These are phyloP conservation scores for Aphelinus certus DNA, from an alignment of 1,140 invertebrate species.

Conservation along the genomic window DNA sequence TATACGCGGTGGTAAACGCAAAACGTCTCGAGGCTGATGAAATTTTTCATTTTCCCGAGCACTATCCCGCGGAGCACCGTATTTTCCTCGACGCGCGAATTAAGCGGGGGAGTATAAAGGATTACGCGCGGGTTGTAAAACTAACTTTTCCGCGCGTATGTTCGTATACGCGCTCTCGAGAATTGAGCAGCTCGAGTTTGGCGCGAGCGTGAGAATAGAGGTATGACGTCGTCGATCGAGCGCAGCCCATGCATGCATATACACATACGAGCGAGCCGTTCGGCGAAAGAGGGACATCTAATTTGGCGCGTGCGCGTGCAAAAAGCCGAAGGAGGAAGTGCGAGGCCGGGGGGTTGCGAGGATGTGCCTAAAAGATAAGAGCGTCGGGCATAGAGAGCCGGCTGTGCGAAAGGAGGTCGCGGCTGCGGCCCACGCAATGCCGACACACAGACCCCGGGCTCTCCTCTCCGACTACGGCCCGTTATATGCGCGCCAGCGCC, in stretches of 20 bases:
- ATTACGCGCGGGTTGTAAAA: not conserved
- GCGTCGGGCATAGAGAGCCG: slow-evolving; percentile 42
- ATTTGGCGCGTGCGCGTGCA: slow-evolving; percentile 3
- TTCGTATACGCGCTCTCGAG: slow-evolving; percentile 24
- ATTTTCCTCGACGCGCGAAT: too few relatives aligned
- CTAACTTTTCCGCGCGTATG: not conserved
- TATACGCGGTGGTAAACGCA: too few relatives aligned
- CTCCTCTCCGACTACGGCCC: slow-evolving; percentile 51
- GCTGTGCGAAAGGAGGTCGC: slow-evolving; percentile 52
- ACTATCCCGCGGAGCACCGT: too few relatives aligned
- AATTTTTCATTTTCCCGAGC: too few relatives aligned
- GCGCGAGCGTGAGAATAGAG: not conserved
- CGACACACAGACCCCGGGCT: slow-evolving; percentile 13
- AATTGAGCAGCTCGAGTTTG: slow-evolving; percentile 7
- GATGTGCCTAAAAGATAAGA: slow-evolving; percentile 43
- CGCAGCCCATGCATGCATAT: not conserved
- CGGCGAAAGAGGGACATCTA: not conserved
- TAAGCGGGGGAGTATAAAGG: too few relatives aligned
- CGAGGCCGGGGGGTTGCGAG: slow-evolving; percentile 33
- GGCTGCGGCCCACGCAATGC: slow-evolving; percentile 46
- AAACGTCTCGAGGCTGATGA: too few relatives aligned
- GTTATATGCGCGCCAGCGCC: slow-evolving; percentile 54
- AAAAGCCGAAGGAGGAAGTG: slow-evolving; percentile 25
- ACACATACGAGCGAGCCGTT: not conserved
- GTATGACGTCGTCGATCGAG: not conserved